These are phyloP conservation scores for Athalia rosae DNA, from an alignment of 2,888 invertebrate genomes.

Conservation along the genomic window DNA sequence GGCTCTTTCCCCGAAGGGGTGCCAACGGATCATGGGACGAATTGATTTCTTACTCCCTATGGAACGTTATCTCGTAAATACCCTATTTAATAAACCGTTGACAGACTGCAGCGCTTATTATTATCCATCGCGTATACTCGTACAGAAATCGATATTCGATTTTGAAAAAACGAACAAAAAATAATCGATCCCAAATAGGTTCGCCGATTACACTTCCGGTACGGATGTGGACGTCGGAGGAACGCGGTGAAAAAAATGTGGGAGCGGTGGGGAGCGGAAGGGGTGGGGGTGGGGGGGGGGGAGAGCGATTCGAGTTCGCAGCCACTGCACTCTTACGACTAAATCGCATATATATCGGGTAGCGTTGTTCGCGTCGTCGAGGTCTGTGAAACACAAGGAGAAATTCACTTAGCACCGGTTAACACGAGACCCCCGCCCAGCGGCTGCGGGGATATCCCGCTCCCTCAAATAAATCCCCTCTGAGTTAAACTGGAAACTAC, in stretches of 20 bases:
- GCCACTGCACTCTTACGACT: no score
- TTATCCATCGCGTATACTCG: no score
- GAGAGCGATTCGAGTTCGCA: no score
- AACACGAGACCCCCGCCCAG: slow-evolving; percentile 56
- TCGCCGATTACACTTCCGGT: no score
- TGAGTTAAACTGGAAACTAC: slow-evolving; percentile 53
- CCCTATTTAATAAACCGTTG: neutral
- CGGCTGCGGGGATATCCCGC: slow-evolving; percentile 17
- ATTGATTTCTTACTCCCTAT: slow-evolving; percentile 22
- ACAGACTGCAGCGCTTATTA: no score
- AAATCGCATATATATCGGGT: slow-evolving; percentile 41
- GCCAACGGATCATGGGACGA: slow-evolving; percentile 1
- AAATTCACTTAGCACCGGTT: slow-evolving; percentile 69
- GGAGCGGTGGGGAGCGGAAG: no score
- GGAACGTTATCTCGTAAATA: neutral
- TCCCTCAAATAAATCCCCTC: slow-evolving; percentile 42
- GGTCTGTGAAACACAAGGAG: slow-evolving; percentile 62
- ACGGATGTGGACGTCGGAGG: no score
- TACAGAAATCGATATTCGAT: no score
- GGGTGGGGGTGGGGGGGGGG: no score
- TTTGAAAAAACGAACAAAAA: no score
- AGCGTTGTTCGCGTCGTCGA: slow-evolving; percentile 8
- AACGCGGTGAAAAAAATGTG: no score
- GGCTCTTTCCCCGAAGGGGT: slow-evolving; percentile 25
- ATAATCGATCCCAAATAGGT: no score